Evolutionary conservation across 2,797 vertebrate genomes (phyloP).

Genomic region (Heterohyrax brucei): DNA sequence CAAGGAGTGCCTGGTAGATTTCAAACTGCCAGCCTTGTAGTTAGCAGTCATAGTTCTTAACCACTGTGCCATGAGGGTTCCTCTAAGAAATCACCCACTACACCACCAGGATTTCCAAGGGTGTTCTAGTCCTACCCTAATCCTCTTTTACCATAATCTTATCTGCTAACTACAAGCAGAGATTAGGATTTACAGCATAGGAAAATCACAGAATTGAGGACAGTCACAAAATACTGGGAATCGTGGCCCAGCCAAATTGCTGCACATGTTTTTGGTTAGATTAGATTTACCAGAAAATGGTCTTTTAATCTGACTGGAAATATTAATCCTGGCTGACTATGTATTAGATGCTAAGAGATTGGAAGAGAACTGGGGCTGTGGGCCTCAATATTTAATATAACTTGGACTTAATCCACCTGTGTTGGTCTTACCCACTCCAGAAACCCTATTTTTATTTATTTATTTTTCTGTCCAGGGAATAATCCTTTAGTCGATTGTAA

Average conservation of each 20-base stretch:
- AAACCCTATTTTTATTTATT: background rate
- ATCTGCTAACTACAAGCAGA: too few species aligned
- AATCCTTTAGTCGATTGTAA: background rate
- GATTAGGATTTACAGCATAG: too few species aligned
- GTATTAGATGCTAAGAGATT: background rate
- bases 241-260: background rate
- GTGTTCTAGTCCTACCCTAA: too few species aligned
- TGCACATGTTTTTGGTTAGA: background rate
- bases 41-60: too few species aligned
- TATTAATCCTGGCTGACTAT: background rate
- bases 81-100: background rate
- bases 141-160: too few species aligned
- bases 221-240: too few species aligned
- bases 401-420: background rate
- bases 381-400: background rate
- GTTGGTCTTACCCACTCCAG: background rate
- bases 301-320: background rate
- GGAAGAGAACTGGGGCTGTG: background rate
- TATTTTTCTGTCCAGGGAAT: background rate
- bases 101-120: too few species aligned
- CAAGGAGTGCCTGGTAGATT: too few species aligned
- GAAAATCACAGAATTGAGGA: too few species aligned
- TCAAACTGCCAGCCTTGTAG: too few species aligned
- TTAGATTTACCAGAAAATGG: constrained; percentile 31
- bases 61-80: too few species aligned